A percentile compares a stretch with the other conserved stretches of the same genome.
Conservation (phyloP, 2,797 vertebrate genomes). For the Diglossa cyanea region DNA sequence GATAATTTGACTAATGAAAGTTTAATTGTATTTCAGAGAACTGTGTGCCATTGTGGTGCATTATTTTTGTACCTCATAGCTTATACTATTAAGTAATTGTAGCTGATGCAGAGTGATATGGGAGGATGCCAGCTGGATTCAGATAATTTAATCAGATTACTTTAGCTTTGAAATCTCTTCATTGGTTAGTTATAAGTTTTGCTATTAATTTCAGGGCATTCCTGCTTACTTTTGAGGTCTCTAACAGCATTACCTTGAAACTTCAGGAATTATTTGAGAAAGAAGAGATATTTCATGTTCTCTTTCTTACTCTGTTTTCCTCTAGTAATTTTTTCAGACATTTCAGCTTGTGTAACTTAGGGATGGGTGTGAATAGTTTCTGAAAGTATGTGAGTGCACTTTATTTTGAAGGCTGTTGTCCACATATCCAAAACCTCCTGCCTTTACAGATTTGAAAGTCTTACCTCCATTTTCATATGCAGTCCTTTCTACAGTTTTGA, state of each 20-base stretch:
- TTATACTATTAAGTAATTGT: slow-evolving; percentile 21
- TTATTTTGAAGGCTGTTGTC: background rate
- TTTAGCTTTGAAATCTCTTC: slow-evolving; percentile 18
- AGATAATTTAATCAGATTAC: slow-evolving; percentile 35
- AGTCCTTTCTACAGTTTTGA: background rate
- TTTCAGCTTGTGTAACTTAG: background rate
- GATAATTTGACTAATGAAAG: background rate
- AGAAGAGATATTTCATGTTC: background rate
- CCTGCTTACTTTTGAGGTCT: background rate
- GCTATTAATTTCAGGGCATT: slow-evolving; percentile 18
- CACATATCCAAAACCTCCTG: background rate
- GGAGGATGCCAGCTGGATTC: slow-evolving; percentile 15
- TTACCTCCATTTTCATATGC: background rate
- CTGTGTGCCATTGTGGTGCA: background rate
- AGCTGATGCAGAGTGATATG: slow-evolving; percentile 19
- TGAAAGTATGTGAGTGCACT: background rate
- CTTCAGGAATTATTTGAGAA: background rate
- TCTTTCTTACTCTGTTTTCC: background rate
- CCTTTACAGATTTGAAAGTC: background rate
- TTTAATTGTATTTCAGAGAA: slow-evolving; percentile 10
- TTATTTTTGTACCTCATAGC: background rate
- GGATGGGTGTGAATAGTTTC: background rate
- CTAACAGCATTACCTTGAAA: background rate
- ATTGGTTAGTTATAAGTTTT: background rate
- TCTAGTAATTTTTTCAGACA: background rate